Evolutionary conservation across 1,140 invertebrate species (phyloP), one percentile per base, ranked within the genome.

Genomic region (Aphelinus certus): DNA sequence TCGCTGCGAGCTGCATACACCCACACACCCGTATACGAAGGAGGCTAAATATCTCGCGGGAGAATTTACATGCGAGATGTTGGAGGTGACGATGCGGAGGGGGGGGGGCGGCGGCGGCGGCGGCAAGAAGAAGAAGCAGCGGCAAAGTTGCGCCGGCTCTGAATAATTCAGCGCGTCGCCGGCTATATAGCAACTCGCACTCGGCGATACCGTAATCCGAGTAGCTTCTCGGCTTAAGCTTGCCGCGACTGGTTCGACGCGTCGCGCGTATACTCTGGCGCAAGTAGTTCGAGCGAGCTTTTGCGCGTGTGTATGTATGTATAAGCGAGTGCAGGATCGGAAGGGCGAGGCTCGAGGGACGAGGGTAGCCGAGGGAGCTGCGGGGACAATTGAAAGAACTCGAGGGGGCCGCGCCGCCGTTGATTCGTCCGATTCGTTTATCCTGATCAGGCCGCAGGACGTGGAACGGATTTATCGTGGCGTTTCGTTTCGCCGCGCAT

Each of bases 141-240:
- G 79, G 79, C 76, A 82, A 86, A 85, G 81, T 86, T 84, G 84
- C 79, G 80, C 77, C 75, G 5, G 7, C 7, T 77, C 77, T 88
- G 86, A 86, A 88, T 88, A 81, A 88, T 88, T 88, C 86, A 87
- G 81, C 48, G 55, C 26, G 26, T 26, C 26, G 26, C 26, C 26
- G 26, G 26, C 26, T 26, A 26, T 71, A 55, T 75, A 75, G 53
- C 46, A 51, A 48, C 7, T 43, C 48, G 48, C 1, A 71, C 75
- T 76, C 81, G 80, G 80, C 82, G 84, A 88, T 86, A 85, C 85
- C 83, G 85, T 88, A 88, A 87, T 87, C 86, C 82, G 57, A 66
- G 66, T 69, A 61, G 73, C 66, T 69, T 65, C 67, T 64, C 58
- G 60, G 58, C 64, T 74, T 63, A 56, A 48, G 67, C 6, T 47